Evolutionary conservation across 1,140 invertebrate genomes (phyloP).

Genomic region (Ladona fulva): DNA sequence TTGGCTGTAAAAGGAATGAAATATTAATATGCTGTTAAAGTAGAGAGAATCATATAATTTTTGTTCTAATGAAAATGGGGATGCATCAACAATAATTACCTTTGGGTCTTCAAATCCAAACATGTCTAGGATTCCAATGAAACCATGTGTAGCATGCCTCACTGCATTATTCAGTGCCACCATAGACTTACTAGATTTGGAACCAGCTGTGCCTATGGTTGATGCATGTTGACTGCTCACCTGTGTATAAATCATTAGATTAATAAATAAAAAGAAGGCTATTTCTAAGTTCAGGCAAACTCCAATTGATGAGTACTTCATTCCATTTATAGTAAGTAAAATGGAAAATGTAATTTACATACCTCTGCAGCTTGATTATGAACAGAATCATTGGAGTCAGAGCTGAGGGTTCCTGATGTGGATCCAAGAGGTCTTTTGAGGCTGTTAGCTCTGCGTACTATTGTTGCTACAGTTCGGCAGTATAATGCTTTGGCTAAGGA

Average conservation of each 20-base stretch:
- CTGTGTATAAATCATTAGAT: conserved; percentile 21
- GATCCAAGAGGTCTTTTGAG: conserved; percentile 72
- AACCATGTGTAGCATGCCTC: conserved; percentile 86
- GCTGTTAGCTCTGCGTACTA: conserved; percentile 84
- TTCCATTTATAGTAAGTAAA: conserved; percentile 1
- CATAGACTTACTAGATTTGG: conserved; percentile 70
- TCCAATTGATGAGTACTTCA: not conserved
- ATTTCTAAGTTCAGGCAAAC: no score
- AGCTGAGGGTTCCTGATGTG: conserved; percentile 67
- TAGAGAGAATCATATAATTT: not conserved
- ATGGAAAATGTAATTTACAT: conserved; percentile 15
- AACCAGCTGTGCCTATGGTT: conserved; percentile 73
- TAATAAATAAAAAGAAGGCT: no score
- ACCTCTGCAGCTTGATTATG: conserved; percentile 70
- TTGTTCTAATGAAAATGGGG: not conserved
- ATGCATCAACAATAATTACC: conserved; percentile 32
- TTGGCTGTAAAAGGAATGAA: conserved; percentile 45
- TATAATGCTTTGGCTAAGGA: conserved; percentile 87
- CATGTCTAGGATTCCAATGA: conserved; percentile 92
- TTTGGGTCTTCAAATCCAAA: conserved; percentile 91
- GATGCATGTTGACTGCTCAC: conserved; percentile 78
- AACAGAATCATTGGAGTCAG: conserved; percentile 84
- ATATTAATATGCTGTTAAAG: not conserved
- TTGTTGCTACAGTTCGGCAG: conserved; percentile 89
- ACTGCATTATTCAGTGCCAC: conserved; percentile 84